Evolutionary conservation across 2,113 vertebrate genomes (phyloP), one percentile per base, ranked within the genome.

Genomic region (Vicugna pacos): DNA sequence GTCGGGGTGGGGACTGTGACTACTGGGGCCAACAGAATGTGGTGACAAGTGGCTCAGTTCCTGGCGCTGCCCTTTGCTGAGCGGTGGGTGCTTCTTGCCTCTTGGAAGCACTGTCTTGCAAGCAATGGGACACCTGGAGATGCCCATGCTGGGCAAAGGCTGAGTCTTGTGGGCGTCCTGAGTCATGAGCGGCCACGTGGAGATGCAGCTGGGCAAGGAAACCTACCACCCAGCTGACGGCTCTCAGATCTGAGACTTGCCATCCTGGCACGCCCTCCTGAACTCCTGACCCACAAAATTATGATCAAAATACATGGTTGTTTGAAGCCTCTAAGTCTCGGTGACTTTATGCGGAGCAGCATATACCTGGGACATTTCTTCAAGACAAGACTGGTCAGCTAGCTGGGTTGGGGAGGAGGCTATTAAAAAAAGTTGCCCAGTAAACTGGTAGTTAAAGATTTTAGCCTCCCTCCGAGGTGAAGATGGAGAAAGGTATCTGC

Each of bases 321-420:
- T 38, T 11, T 58, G 79, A 79, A 89, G 77, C 9, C 26, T 65
- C 32, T 79, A 28, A 28, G 24, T 84, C 35, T 89, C 32, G 93
- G 28, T 65, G 62, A 72, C 60, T 89, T 62, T 46, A 42, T 4
- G 0, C 13, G 50, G 3, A 76, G 6, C 3, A 5, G 4, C 1
- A 16, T n/a, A 9, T 24, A 5, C 11, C 62, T 28, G 26, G 62
- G 86, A 16, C 32, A 19, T 28, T 62, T 50, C n/a, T 26, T 77
- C 46, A 87, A 28, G 58, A 4, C 2, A 22, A 10, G 12, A 8
- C 32, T 67, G 3, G 52, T 46, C 48, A 6, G 42, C 65, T 10
- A 35, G 38, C 30, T 54, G 13, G 60, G 17, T 11, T 8, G 46
- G 10, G 69, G 38, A 26, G 0, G 35, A 62, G 7, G 73, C 17